These are phyloP conservation scores for Antrozous pallidus DNA, from an alignment of 2,797 vertebrate species.

Conservation along the genomic window DNA sequence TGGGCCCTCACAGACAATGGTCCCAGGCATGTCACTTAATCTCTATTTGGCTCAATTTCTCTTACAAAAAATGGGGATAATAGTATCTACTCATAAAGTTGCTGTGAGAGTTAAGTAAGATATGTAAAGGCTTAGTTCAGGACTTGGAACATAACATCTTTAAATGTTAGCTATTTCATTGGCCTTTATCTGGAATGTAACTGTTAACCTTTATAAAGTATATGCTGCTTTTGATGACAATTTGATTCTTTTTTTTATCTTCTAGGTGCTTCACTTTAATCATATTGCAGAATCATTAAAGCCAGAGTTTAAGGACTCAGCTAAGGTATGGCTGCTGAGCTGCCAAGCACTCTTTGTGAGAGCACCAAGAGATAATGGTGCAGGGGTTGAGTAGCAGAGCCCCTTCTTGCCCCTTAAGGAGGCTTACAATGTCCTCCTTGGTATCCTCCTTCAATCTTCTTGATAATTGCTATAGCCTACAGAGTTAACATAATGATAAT, in stretches of 20 bases:
- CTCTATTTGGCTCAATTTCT: neutral
- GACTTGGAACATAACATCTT: neutral
- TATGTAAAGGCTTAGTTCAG: neutral
- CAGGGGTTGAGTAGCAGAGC: neutral
- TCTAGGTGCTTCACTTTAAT: slow-evolving; percentile 80
- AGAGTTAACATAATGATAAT: neutral
- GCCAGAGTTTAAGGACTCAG: neutral
- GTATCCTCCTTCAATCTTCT: neutral
- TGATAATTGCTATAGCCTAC: rapidly evolving
- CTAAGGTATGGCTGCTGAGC: slow-evolving; percentile 47
- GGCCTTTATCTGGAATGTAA: neutral
- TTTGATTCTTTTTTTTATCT: neutral
- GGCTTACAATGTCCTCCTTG: neutral
- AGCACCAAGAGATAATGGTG: neutral
- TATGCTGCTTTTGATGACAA: neutral
- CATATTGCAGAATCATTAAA: neutral
- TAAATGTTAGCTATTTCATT: neutral
- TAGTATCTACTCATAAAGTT: neutral
- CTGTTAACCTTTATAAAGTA: neutral
- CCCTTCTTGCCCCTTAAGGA: neutral
- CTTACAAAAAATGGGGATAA: neutral
- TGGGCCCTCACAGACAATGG: neutral
- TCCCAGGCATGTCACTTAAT: neutral
- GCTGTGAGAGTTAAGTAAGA: neutral
- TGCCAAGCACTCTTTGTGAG: neutral